Base-by-base conservation (phyloP, 2,113 vertebrate species). In the Stegastes partitus region DNA sequence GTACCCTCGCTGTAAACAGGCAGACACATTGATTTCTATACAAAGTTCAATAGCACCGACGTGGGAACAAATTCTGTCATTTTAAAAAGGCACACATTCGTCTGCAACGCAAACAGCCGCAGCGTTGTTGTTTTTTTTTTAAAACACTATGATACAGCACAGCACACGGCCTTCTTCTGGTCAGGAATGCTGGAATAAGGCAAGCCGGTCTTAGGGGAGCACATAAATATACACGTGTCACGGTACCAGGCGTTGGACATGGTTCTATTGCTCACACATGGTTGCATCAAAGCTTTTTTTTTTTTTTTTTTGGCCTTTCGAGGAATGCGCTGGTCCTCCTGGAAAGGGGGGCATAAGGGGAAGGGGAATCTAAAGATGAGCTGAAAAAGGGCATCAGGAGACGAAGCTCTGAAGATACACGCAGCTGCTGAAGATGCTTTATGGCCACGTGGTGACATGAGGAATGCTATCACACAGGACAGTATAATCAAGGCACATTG, bases 1-100 rank as follows among this genome's bases (percentile, higher is more conserved):
- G 45, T 7, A n/a, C 47, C 19, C 19, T 61, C n/a, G 63, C 19
- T 78, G 81, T 82, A 84, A 90, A 91, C 78, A 84, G 70, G 26
- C 57, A 69, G 22, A 75, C 74, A 62, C 49, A 1, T 6, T 11
- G 19, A 71, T 71, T 77, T 73, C 28, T 37, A 68, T 68, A 70
- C 53, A 37, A 2, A 71, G 59, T 71, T 80, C 80, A 51, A 69
- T 47, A 83, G 63, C 81, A 83, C 63, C 84, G 65, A 77, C 34
- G 67, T 23, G n/a, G 51, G 18, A 74, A 74, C 11, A 71, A 50
- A 69, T 53, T 7, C 31, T 25, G 31, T 65, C 9, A 26, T 44
- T n/a, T n/a, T 75, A 55, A 55, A 68, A 87, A 91, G 65, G 79
- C 73, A 89, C 77, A 65, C 15, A 34, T 57, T 58, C 65, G 42